Evolutionary conservation across 2,113 vertebrate genomes (phyloP), one percentile per base, ranked within the genome.

Genomic region (Charina bottae): DNA sequence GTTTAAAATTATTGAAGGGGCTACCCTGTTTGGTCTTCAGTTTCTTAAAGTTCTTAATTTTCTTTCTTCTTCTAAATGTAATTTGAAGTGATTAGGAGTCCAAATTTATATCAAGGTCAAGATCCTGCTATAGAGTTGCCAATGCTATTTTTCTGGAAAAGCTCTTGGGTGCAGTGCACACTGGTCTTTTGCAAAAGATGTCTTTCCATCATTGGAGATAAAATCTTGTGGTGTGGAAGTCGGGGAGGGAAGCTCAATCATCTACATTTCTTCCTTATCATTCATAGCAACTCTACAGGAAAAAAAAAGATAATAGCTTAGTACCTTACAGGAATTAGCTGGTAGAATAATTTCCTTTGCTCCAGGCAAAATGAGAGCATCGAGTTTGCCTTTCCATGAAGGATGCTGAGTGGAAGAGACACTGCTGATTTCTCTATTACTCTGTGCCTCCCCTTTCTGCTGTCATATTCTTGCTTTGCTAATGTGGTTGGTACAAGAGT

Each of bases 401-500:
- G 55, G 37, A 28, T 60, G 55, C 24, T 59, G 37, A 84, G 42
- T 42, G 17, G 89, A 83, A 46, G 17, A 28, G 37, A 24, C 2
- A 91, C 60, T 93, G 58, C 92, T 49, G 88, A 87, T 89, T 94
- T 0, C 60, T n/a, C 91, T 90, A 68, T 72, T 90, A 87, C 68
- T 9, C 7, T 46, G 28, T 64, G 33, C 83, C 90, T 10, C 33
- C 4, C 13, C 3, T 90, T 72, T 56, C n/a, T 2, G 8, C 53
- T 72, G 93, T 94, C 24, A 6, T 26, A 11, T 54, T 33, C 64
- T 84, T 37, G 4, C 94, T 93, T 95, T 78, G 68, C 84, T 93
- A 90, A 94, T 96, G 72, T 89, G 92, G 58, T 93, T 95, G 54
- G 11, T 90, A 94, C 92, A 94, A 86, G 58, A 23, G 3, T 13